Conservation (phyloP, 1,140 invertebrate species). For the Drosophila triauraria region DNA sequence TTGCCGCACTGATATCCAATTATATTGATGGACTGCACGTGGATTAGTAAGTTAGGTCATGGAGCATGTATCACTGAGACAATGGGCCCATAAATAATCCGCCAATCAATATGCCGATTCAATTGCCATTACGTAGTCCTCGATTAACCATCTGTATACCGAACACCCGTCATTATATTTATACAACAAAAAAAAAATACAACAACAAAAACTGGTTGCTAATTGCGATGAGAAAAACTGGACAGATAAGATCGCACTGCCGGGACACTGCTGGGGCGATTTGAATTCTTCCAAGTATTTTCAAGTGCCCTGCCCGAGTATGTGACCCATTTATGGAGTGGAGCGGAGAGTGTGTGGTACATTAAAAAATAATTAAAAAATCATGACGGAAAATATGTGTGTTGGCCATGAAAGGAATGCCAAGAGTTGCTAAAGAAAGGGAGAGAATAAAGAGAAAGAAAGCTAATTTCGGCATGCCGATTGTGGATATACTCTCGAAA, state of each 20-base stretch:
- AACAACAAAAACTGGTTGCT: constrained; percentile 61
- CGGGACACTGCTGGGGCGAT: constrained; percentile 30
- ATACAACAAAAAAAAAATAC: constrained; percentile 25
- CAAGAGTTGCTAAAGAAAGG: constrained; percentile 39
- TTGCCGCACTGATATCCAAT: constrained; percentile 3
- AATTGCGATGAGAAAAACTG: constrained; percentile 59
- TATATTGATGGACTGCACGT: constrained; percentile 2
- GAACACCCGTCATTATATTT: constrained; percentile 46
- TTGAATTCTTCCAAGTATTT: constrained; percentile 52
- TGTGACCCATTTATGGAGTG: constrained; percentile 52
- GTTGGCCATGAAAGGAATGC: constrained; percentile 66
- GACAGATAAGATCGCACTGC: constrained; percentile 26
- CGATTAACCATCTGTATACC: constrained; percentile 42
- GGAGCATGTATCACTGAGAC: constrained; percentile 51
- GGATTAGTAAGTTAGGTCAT: constrained; percentile 72
- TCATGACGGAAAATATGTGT: constrained; percentile 42
- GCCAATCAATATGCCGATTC: constrained; percentile 39
- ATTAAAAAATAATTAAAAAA: constrained; percentile 67
- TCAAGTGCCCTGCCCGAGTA: constrained; percentile 38
- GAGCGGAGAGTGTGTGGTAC: constrained; percentile 28
- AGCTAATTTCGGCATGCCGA: constrained; percentile 8
- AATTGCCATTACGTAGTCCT: constrained; percentile 43
- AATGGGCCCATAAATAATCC: constrained; percentile 65
- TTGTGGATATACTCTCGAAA: neutral
- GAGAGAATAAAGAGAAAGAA: constrained; percentile 38